Evolutionary conservation across 2,888 invertebrate species (phyloP), one percentile per base, ranked within the genome.

Genomic region (Meganola albula): DNA sequence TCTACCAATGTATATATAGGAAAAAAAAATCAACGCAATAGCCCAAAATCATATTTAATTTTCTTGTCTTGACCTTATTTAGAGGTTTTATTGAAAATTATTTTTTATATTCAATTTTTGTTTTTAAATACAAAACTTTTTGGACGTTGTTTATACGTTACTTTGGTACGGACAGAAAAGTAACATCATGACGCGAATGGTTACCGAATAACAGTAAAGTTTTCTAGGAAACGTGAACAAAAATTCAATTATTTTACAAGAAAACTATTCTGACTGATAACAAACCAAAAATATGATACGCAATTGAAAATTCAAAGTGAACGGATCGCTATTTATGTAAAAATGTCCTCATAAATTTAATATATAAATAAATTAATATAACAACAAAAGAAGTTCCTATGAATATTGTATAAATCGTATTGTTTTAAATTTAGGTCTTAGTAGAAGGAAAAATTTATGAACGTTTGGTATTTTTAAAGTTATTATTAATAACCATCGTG

Each of bases 371-470:
- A 84, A 84, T 78, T 80, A 63, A 83, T 80, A 74, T 83, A 82
- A 84, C 83, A 84, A 84, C 83, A 84, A 84, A 83, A 80, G 80
- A 84, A 85, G 85, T 85, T 84, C 85, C 85, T 85, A 85, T 84
- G 78, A 82, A 82, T 82, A 82, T 82, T 84, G 82, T 84, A 83
- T 84, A 83, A 83, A 84, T 73, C 68, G 80, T 84, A 83, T 84
- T 84, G 76, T 63, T 84, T 84, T 83, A 83, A 84, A 80, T 83
- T 84, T 84, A 84, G 85, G 77, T 82, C 80, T 76, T 84, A 84
- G 80, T 79, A 80, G 80, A 82, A 69, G 78, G 75, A 76, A 82
- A 83, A 84, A 79, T 76, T 83, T 83, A 83, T 80, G 76, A 72
- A 78, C 71, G 83, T 85, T 85, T 78, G 84, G 84, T 83, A 79